Percentiles rank a stretch among this genome's conserved stretches.
These are phyloP conservation scores for Cryptus armator DNA, from an alignment of 2,888 invertebrate species.

Conservation along the genomic window DNA sequence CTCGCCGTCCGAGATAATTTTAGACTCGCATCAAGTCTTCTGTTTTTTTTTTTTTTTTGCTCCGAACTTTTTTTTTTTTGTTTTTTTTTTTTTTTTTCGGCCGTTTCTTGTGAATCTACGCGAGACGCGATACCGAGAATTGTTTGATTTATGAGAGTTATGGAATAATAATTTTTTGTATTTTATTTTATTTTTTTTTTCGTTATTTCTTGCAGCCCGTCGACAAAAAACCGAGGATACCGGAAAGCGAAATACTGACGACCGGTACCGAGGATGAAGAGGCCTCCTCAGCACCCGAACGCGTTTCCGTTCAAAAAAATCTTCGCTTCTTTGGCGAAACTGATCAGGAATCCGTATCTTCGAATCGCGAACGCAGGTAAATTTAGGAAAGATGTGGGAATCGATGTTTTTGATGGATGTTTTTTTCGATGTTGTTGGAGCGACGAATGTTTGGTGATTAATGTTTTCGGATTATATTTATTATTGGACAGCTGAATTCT, in stretches of 20 bases:
- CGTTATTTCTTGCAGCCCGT: constrained; percentile 76
- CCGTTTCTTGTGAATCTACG: background rate
- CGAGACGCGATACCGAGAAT: constrained; percentile 16
- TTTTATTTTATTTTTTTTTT: constrained; percentile 47
- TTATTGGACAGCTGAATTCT: too few species aligned
- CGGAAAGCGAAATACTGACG: constrained; percentile 84
- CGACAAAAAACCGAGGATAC: constrained; percentile 83
- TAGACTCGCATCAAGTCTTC: constrained; percentile 44
- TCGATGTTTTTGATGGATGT: background rate
- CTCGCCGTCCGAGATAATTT: constrained; percentile 64
- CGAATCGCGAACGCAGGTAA: constrained; percentile 82
- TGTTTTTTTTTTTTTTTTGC: background rate
- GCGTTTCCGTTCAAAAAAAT: constrained; percentile 87
- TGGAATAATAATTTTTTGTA: background rate
- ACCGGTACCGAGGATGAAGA: constrained; percentile 88
- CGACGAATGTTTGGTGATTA: too few species aligned
- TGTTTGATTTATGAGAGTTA: constrained; percentile 15
- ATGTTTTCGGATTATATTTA: too few species aligned
- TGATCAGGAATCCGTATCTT: constrained; percentile 89
- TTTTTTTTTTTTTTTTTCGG: background rate
- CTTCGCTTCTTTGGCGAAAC: constrained; percentile 95
- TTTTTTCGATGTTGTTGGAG: background rate
- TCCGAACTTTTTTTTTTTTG: background rate
- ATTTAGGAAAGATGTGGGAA: background rate
- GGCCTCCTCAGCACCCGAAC: constrained; percentile 82